Conservation (phyloP, 2,113 vertebrate species). For the Lates calcarifer region DNA sequence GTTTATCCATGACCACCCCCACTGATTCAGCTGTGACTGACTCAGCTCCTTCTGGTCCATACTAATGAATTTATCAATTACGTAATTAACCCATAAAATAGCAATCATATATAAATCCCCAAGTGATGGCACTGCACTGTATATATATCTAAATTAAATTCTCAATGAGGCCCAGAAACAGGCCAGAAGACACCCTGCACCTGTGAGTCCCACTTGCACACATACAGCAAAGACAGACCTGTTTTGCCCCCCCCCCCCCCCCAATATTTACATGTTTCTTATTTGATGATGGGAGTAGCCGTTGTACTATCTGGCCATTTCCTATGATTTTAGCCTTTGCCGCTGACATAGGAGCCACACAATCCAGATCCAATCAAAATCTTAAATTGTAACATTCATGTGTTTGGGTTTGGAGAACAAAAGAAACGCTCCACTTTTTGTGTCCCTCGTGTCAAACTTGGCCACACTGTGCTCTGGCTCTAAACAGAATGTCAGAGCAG, state of each 20-base stretch:
- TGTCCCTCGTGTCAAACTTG: slow-evolving; percentile 47
- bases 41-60: neutral
- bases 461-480: slow-evolving; percentile 18
- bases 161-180: slow-evolving; percentile 17
- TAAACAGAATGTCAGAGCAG: slow-evolving; percentile 37
- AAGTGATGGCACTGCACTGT: neutral
- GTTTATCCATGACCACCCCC: neutral
- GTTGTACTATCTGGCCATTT: neutral
- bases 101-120: neutral
- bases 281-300: neutral
- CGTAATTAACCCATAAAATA: slow-evolving; percentile 21
- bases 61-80: slow-evolving; percentile 2
- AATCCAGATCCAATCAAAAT: slow-evolving; percentile 11
- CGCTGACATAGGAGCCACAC: neutral
- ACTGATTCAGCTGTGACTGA: slow-evolving; percentile 7
- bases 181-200: neutral
- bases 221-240: neutral
- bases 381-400: slow-evolving; percentile 15
- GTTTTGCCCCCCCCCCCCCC: no score
- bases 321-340: neutral
- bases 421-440: slow-evolving; percentile 17
- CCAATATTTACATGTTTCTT: neutral
- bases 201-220: neutral
- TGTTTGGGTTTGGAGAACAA: slow-evolving; percentile 29
- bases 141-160: neutral